Evolutionary conservation across 2,797 vertebrate genomes (phyloP), one percentile per base, ranked within the genome.

Genomic region (Sebastes trivittatus): DNA sequence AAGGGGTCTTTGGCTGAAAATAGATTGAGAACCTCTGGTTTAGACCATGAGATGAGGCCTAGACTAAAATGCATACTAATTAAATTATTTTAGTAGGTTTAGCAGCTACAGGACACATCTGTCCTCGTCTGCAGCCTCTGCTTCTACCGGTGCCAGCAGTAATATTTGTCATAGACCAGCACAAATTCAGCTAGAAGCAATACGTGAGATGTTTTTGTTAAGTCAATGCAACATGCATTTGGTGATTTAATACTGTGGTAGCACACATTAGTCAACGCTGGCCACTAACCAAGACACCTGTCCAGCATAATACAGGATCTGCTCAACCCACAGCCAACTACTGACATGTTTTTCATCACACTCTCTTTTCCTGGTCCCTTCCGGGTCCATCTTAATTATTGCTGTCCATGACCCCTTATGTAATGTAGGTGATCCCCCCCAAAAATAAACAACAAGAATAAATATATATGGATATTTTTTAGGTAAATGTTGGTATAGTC

Each of bases 141-240:
- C 58, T 36, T 80, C 27, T 18, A 58, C 67, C 4, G 6, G 65
- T 77, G 75, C 69, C 79, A 58, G 38, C 1, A 18, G 81, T 52
- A 14, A 58, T 72, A 69, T 78, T 54, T 78, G 79, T 84, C 87
- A 80, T 22, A 75, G 76, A 72, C 52, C 23, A 36, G 78, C 63
- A 75, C 73, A 77, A 60, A 70, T 75, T 65, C n/a, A 68, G 62
- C 78, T 62, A 29, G 38, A 62, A 34, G 71, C 34, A 82, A 63
- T 58, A 65, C 3, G 5, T 60, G 54, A 6, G 62, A 60, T 38
- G 30, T 54, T 49, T 75, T 46, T 20, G 32, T 11, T 56, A 52
- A 69, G 18, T 77, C 29, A 38, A 4, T 54, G 58, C 20, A 29
- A 72, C 72, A 38, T 60, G 29, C 9, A 55, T 32, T 62, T 69